Percentiles rank a stretch among this genome's conserved stretches.
phyloP scores from a whole-genome alignment of 2,888 invertebrate genomes.

The Cephus spinipes region DNA sequence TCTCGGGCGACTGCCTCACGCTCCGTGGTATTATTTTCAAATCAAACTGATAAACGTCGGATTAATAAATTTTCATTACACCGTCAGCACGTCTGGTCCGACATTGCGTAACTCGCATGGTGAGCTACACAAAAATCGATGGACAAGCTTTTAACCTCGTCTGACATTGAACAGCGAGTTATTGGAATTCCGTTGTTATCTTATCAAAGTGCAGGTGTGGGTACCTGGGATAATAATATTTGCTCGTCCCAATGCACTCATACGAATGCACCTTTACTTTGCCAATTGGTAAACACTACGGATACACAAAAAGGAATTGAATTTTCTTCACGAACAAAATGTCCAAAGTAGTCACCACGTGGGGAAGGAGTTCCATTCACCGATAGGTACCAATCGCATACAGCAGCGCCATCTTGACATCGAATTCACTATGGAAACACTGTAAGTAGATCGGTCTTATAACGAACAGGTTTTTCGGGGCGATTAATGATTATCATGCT shows the following conservation, averaged over 20 bases:
- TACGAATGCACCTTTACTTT: neutral
- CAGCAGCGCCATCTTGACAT: neutral
- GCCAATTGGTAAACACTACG: neutral
- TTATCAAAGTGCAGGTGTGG: neutral
- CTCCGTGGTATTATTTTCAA: neutral
- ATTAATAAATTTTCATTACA: neutral
- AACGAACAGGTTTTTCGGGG: neutral
- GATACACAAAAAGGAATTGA: neutral
- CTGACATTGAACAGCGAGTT: neutral
- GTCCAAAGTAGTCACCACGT: neutral
- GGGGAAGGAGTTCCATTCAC: neutral
- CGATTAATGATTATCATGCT: constrained; percentile 9
- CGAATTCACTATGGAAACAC: neutral
- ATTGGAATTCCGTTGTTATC: neutral
- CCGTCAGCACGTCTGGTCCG: neutral
- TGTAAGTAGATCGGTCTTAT: neutral
- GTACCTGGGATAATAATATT: neutral
- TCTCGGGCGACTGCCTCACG: neutral
- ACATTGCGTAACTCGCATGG: neutral
- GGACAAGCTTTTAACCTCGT: neutral
- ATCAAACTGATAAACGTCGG: neutral
- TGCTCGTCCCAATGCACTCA: neutral
- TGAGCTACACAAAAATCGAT: neutral
- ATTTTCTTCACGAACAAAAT: neutral
- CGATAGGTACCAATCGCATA: neutral